These are phyloP conservation scores for Strigamia crassipes DNA, from an alignment of 2,888 invertebrate species.

Conservation along the genomic window DNA sequence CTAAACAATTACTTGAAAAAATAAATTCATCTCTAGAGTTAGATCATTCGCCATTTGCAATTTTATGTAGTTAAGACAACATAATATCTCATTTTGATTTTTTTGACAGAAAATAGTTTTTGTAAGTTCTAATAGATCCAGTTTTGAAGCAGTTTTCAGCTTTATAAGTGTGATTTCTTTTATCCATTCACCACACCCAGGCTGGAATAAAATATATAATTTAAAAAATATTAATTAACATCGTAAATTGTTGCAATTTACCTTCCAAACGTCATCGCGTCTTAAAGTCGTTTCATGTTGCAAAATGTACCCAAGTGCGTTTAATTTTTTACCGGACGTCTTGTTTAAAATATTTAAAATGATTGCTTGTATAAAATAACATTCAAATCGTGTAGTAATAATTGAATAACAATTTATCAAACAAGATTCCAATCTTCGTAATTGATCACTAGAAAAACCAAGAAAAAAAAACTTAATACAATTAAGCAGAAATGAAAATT, in stretches of 20 bases:
- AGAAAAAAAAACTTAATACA: background rate
- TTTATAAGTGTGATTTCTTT: background rate
- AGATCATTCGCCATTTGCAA: background rate
- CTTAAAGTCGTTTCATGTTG: background rate
- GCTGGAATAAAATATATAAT: background rate
- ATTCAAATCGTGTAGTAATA: background rate
- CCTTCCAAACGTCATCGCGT: background rate
- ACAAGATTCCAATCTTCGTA: background rate
- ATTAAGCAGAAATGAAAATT: background rate
- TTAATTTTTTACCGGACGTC: background rate
- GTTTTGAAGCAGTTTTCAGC: background rate
- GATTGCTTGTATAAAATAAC: background rate
- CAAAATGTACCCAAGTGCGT: background rate
- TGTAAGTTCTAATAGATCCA: background rate
- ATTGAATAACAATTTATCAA: background rate
- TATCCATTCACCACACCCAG: background rate
- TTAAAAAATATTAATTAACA: background rate
- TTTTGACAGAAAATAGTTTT: background rate
- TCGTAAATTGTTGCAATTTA: background rate
- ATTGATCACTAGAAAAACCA: background rate
- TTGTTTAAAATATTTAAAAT: conserved; percentile 6
- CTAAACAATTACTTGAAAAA: background rate
- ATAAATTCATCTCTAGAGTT: background rate
- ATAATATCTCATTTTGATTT: background rate
- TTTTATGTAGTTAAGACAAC: background rate